A percentile compares a stretch with the other conserved stretches of the same genome.
These are phyloP conservation scores for Cryptoprocta ferox DNA, from an alignment of 2,797 vertebrate genomes.

Conservation along the genomic window DNA sequence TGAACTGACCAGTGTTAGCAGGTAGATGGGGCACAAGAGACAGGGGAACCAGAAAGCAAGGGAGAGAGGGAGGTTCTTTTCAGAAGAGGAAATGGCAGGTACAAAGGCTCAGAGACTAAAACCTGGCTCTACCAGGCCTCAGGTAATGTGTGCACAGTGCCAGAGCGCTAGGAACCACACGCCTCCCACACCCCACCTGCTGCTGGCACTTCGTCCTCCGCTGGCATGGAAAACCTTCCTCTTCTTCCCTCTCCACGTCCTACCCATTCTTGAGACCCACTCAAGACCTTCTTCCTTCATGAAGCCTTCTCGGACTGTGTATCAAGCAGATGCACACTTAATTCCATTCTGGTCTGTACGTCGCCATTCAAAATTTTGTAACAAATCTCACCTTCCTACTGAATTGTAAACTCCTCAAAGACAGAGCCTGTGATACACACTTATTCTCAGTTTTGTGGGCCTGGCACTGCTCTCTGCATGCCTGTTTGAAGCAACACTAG, in stretches of 20 bases:
- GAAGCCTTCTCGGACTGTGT: neutral
- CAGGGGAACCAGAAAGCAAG: neutral
- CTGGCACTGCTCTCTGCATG: neutral
- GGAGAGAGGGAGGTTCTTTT: neutral
- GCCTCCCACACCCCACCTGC: neutral
- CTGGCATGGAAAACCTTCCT: neutral
- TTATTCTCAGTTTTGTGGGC: neutral
- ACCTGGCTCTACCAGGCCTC: neutral
- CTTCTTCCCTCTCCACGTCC: neutral
- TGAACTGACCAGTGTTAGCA: neutral
- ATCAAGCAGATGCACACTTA: neutral
- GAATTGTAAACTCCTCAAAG: neutral
- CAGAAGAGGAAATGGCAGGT: neutral
- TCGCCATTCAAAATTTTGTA: neutral
- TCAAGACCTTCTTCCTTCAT: neutral
- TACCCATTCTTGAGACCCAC: neutral
- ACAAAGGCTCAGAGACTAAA: neutral
- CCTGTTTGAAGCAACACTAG: fast-evolving
- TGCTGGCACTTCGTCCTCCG: neutral
- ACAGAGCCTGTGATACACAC: neutral
- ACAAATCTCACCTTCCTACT: neutral
- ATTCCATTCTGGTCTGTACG: neutral
- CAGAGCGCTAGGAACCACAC: fast-evolving
- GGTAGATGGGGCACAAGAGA: neutral
- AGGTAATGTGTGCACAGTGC: neutral